A percentile compares a stretch with the other conserved stretches of the same genome.
These are phyloP conservation scores for Yasuhikotakia modesta DNA, from an alignment of 2,797 vertebrate species.

Conservation along the genomic window DNA sequence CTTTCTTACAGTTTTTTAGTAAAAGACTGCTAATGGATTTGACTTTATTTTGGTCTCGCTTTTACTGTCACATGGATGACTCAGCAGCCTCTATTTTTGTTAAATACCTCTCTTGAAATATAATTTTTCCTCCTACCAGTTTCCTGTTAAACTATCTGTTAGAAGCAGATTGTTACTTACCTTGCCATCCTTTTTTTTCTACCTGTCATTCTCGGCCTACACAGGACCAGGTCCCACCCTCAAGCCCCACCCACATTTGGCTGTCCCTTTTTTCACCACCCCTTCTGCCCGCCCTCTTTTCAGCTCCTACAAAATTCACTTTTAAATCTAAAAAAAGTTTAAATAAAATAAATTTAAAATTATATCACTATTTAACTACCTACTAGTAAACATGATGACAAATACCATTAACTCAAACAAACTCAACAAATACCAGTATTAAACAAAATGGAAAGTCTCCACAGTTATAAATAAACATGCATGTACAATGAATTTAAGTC, in stretches of 20 bases:
- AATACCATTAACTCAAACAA: not conserved
- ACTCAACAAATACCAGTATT: too few species aligned
- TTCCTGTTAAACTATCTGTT: constrained; percentile 64
- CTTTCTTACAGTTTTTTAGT: not conserved
- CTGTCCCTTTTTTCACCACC: not conserved
- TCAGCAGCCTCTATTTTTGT: constrained; percentile 46
- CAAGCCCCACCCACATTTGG: not conserved
- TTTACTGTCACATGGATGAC: constrained; percentile 48
- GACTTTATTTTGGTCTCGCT: constrained; percentile 50
- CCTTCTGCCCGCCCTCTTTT: not conserved
- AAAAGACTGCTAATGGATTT: constrained; percentile 34
- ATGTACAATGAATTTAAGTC: not conserved
- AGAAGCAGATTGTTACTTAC: constrained; percentile 62
- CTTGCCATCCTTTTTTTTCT: not conserved
- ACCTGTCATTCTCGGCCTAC: too few species aligned
- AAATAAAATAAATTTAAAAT: too few species aligned
- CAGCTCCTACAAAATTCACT: not conserved
- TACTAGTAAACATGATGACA: not conserved
- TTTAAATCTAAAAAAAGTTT: not conserved
- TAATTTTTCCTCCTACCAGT: constrained; percentile 60
- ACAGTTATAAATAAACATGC: not conserved
- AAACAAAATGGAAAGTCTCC: not conserved
- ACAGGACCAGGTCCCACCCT: not conserved
- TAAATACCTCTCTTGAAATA: constrained; percentile 45
- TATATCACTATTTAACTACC: too few species aligned